A percentile compares a stretch with the other conserved stretches of the same genome.
Conservation (phyloP, 2,888 invertebrate species). For the Rhynchonema sp. region DNA sequence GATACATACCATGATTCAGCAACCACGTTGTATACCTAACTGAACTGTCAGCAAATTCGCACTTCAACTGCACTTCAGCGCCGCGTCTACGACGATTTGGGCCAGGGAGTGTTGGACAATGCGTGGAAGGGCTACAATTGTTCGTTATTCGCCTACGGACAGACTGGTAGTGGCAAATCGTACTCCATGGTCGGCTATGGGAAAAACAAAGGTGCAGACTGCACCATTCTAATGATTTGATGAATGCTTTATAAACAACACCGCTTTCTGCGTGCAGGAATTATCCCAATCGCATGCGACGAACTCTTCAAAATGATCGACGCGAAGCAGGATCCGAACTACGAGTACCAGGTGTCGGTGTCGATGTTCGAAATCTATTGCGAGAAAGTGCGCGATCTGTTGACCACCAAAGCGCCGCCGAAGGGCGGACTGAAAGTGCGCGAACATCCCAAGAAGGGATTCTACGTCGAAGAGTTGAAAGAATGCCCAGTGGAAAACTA, state of each 20-base stretch:
- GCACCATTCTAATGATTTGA: no score
- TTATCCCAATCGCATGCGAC: slow-evolving; percentile 39
- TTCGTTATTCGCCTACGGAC: slow-evolving; percentile 41
- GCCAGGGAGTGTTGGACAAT: slow-evolving; percentile 37
- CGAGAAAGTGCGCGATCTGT: slow-evolving; percentile 31
- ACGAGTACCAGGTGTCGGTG: slow-evolving; percentile 32
- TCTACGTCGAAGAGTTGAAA: slow-evolving; percentile 38
- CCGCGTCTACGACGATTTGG: slow-evolving; percentile 37
- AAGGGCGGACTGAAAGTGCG: slow-evolving; percentile 37
- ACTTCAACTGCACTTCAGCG: slow-evolving; percentile 27
- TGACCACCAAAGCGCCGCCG: slow-evolving; percentile 16
- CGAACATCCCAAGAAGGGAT: slow-evolving; percentile 40
- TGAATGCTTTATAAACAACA: no score
- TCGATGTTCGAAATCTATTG: slow-evolving; percentile 43
- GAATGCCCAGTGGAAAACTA: slow-evolving; percentile 19
- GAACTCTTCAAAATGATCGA: slow-evolving; percentile 37
- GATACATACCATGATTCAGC: no score
- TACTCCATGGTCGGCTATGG: slow-evolving; percentile 41
- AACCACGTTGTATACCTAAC: neutral
- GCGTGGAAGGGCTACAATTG: slow-evolving; percentile 41
- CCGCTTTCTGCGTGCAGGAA: slow-evolving; percentile 34
- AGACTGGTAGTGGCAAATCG: slow-evolving; percentile 40
- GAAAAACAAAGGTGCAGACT: slow-evolving; percentile 38
- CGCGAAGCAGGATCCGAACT: slow-evolving; percentile 27
- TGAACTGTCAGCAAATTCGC: no score